phyloP scores from a whole-genome alignment of 2,113 vertebrate species.

The Heloderma charlesbogerti region DNA sequence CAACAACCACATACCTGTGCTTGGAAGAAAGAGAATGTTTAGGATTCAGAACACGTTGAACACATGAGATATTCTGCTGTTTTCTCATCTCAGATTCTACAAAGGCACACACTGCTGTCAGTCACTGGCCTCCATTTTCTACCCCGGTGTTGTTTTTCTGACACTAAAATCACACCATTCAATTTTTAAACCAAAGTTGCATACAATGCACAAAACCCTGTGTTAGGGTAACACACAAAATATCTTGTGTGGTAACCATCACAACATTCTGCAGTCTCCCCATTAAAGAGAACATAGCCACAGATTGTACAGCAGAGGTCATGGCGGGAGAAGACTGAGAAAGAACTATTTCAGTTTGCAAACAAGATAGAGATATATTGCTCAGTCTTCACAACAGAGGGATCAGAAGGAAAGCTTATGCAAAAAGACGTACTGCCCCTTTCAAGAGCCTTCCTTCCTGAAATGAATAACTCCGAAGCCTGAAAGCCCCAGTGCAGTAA shows the following conservation, averaged over 20 bases:
- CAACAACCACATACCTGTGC: neutral
- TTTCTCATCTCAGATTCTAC: neutral
- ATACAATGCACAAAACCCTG: neutral
- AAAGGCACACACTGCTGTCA: neutral
- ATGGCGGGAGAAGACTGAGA: neutral
- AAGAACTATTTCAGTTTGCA: neutral
- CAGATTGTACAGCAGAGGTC: neutral
- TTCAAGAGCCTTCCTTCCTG: neutral
- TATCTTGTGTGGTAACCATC: neutral
- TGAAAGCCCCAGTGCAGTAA: neutral
- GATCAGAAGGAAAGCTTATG: constrained; percentile 3
- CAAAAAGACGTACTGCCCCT: neutral
- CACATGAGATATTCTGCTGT: neutral
- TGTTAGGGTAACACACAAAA: neutral
- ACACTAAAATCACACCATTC: neutral
- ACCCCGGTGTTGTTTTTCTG: neutral
- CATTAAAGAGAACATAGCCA: neutral
- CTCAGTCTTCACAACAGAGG: neutral
- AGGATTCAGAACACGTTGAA: neutral
- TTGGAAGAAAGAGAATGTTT: neutral
- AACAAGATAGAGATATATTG: neutral
- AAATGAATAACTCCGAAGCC: neutral
- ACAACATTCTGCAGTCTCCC: neutral
- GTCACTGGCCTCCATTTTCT: neutral
- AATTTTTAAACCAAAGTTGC: neutral